A percentile compares a stretch with the other conserved stretches of the same genome.
Evolutionary conservation across 2,113 vertebrate species (phyloP).

Genomic region (Oenanthe melanoleuca): DNA sequence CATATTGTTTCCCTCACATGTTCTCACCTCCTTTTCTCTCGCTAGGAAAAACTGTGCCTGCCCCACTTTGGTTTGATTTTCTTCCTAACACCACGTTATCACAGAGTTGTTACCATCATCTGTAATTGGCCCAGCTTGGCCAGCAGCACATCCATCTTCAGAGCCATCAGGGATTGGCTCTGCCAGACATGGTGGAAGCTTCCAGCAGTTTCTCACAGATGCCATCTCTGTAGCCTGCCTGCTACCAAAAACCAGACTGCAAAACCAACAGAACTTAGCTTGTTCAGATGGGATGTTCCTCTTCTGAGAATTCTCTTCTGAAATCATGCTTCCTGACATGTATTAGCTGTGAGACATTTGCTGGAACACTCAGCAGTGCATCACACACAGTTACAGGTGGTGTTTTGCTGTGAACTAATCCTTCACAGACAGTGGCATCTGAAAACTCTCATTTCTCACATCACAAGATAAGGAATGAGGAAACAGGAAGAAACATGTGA

Average conservation of each 20-base stretch:
- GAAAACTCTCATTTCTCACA: background rate
- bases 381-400: background rate
- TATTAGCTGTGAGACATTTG: background rate
- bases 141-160: background rate
- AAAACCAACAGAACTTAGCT: background rate
- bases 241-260: background rate
- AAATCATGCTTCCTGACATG: background rate
- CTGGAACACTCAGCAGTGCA: accelerated
- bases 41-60: accelerated
- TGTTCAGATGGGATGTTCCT: background rate
- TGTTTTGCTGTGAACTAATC: accelerated
- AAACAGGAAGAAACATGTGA: background rate
- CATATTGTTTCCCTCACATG: background rate
- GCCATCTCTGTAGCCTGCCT: accelerated
- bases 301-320: background rate
- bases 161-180: background rate
- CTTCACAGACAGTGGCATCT: accelerated
- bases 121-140: background rate
- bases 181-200: background rate
- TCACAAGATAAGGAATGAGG: background rate
- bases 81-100: background rate
- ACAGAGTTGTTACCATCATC: background rate
- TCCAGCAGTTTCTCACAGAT: background rate
- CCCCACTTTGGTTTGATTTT: background rate
- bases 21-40: background rate